These are phyloP conservation scores for Kradibia gibbosae DNA, from an alignment of 1,140 invertebrate genomes.

Conservation along the genomic window DNA sequence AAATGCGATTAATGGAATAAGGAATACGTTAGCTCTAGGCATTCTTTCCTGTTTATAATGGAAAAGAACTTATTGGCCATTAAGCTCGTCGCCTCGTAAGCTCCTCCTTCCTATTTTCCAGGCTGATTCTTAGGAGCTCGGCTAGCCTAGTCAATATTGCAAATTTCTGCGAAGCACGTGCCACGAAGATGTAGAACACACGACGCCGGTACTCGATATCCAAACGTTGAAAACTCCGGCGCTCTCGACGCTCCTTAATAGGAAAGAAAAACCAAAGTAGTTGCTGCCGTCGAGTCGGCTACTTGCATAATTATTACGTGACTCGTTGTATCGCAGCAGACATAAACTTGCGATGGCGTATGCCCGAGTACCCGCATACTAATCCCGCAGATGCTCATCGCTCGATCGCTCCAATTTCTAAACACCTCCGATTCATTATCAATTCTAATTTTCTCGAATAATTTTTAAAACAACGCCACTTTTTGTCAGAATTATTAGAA, in stretches of 20 bases:
- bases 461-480: neutral
- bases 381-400: neutral
- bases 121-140: neutral
- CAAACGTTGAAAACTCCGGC: neutral
- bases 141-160: neutral
- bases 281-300: neutral
- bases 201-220: neutral
- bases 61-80: neutral
- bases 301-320: slow-evolving; percentile 1
- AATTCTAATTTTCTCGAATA: neutral
- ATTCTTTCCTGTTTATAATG: neutral
- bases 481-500: neutral
- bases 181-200: neutral
- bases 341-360: neutral
- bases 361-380: neutral
- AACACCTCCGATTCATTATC: neutral
- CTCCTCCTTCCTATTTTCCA: neutral
- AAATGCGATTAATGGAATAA: neutral
- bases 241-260: neutral
- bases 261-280: neutral
- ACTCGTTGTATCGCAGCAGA: neutral
- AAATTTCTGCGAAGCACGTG: neutral
- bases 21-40: neutral
- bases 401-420: neutral
- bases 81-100: too few relatives aligned